Evolutionary conservation across 2,797 vertebrate species (phyloP).

Genomic region (Rhinatrema bivittatum): DNA sequence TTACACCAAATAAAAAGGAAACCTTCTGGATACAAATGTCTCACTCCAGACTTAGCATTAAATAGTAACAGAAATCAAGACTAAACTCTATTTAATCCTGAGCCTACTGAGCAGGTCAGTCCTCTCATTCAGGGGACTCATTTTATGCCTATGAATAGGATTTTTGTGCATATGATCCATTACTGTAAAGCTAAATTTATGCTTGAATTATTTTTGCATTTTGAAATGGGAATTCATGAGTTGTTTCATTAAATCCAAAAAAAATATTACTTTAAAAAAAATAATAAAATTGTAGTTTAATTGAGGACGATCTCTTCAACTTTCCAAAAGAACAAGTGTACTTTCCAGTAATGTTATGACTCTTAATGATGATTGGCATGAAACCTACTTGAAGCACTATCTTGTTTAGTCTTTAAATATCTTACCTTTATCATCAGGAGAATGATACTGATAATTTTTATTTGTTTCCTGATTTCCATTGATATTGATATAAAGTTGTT

Average conservation of each 20-base stretch:
- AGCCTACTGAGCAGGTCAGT: too few relatives aligned
- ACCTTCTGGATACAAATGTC: constrained; percentile 52
- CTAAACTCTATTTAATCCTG: too few relatives aligned
- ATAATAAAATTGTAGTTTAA: constrained; percentile 43
- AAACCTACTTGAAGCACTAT: constrained; percentile 55
- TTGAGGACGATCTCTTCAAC: constrained; percentile 42
- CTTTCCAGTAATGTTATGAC: constrained; percentile 57
- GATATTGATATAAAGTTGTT: constrained; percentile 48
- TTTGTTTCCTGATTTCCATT: too few relatives aligned
- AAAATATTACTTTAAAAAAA: too few relatives aligned
- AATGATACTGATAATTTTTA: too few relatives aligned
- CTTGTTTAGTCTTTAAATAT: constrained; percentile 34
- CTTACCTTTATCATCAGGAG: too few relatives aligned
- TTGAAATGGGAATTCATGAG: constrained; percentile 43
- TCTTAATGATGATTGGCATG: constrained; percentile 57
- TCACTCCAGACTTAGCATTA: constrained; percentile 41
- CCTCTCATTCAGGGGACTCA: constrained; percentile 45
- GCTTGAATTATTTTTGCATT: constrained; percentile 47
- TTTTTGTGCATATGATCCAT: constrained; percentile 26
- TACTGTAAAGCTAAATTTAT: constrained; percentile 46
- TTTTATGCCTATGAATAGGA: constrained; percentile 34
- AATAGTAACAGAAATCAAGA: too few relatives aligned
- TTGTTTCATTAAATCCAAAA: constrained; percentile 74
- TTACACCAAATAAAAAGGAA: constrained; percentile 7
- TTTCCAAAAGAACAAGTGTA: constrained; percentile 57